phyloP scores from a whole-genome alignment of 2,113 vertebrate species.

The Tachysurus fulvidraco region DNA sequence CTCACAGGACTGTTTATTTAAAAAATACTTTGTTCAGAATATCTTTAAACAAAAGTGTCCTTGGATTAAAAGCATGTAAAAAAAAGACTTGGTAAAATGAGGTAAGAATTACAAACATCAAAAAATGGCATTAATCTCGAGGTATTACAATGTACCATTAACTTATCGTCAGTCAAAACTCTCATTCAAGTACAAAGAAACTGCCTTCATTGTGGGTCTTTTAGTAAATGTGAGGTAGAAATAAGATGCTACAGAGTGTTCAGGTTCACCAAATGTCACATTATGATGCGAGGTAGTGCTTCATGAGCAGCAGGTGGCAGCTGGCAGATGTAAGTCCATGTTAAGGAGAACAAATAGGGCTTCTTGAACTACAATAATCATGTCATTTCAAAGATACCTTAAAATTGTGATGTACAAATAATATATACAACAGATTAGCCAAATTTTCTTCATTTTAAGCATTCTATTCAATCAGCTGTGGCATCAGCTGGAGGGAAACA shows the following conservation, averaged over 20 bases:
- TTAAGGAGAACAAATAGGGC: conserved; percentile 61
- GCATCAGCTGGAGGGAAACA: not conserved
- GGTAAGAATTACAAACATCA: conserved; percentile 2
- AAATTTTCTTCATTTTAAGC: not conserved
- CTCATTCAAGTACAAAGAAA: not conserved
- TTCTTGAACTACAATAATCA: too few species aligned
- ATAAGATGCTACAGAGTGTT: not conserved
- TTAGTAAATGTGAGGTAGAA: not conserved
- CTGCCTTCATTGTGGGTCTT: too few species aligned
- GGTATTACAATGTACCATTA: not conserved
- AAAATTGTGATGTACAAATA: not conserved
- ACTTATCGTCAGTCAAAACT: not conserved
- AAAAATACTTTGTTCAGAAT: not conserved
- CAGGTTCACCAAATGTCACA: conserved; percentile 48
- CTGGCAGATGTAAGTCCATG: conserved; percentile 66
- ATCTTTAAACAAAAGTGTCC: not conserved
- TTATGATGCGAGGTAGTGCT: conserved; percentile 56
- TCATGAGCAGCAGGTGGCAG: conserved; percentile 72
- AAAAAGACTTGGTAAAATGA: not conserved
- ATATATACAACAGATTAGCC: not conserved
- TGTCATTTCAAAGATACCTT: not conserved
- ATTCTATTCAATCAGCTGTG: not conserved
- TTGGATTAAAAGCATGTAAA: not conserved
- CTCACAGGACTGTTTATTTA: not conserved
- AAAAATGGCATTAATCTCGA: not conserved